Evolutionary conservation across 2,113 vertebrate genomes (phyloP), one percentile per base, ranked within the genome.

Genomic region (Shinisaurus crocodilurus): DNA sequence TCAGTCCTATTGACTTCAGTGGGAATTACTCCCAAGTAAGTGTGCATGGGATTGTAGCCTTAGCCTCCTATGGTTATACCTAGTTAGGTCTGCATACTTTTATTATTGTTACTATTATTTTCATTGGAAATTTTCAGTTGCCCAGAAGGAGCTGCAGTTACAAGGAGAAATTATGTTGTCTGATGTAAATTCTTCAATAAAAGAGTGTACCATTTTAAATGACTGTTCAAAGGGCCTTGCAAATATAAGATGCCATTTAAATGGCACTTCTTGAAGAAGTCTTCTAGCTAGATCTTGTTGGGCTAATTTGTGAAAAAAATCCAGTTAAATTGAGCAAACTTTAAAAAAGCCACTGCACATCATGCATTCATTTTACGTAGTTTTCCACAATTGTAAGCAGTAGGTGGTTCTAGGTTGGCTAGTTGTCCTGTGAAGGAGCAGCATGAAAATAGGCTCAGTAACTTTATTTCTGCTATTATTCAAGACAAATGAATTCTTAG

Each of bases 41-140:
- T 48, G 63, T 34, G 60, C 37, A 15, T 57, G 18, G 15, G 79
- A n/a, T 3, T n/a, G 48, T 7, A 82, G 48, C 27, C 27, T 54
- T n/a, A n/a, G 16, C 5, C 34, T 60, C 6, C n/a, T 12, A 40
- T 43, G 60, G 29, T 65, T 67, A 3, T 84, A 63, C n/a, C 7
- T 37, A 40, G 13, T 37, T n/a, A 54, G 8, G 54, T n/a, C 0
- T n/a, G 29, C 32, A 63, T 2, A 34, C 6, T 82, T 23, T 83
- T 27, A 0, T 43, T 60, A 1, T n/a, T 32, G 0, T 25, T 65
- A 76, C 72, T 10, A 3, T 43, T 83, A 27, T 70, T 10, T 0
- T 0, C 2, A 20, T 13, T 3, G 0, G 1, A 0, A 0, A 1
- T 6, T 2, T 74, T 54, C n/a, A 0, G 3, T 83, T 54, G 0